phyloP scores from a whole-genome alignment of 1,140 invertebrate genomes.

The Steinernema khuongi region DNA sequence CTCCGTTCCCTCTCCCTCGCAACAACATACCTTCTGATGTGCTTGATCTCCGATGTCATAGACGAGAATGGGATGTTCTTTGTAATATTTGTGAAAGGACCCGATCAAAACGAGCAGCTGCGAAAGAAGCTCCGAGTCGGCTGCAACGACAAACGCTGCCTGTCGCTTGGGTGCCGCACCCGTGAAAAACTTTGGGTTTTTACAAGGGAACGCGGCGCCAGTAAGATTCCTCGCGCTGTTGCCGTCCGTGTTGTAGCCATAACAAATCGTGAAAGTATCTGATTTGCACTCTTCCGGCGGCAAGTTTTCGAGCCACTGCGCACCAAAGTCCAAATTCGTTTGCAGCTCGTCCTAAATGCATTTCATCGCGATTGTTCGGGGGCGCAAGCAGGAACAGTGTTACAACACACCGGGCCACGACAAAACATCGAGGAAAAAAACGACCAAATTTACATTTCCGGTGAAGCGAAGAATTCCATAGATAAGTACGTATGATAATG shows the following conservation, averaged over 20 bases:
- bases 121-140: slow-evolving; percentile 8
- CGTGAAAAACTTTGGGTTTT: neutral
- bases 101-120: slow-evolving; percentile 10
- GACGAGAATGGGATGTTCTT: neutral
- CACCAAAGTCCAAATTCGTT: neutral
- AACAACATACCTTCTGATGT: neutral
- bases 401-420: neutral
- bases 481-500: neutral
- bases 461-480: neutral
- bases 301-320: neutral
- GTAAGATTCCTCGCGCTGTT: neutral
- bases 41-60: neutral
- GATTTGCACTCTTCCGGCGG: neutral
- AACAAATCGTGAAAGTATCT: neutral
- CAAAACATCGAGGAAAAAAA: neutral
- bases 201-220: neutral
- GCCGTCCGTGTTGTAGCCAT: neutral
- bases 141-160: neutral
- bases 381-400: no score
- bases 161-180: neutral
- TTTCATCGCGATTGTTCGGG: neutral
- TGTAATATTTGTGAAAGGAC: slow-evolving; percentile 7
- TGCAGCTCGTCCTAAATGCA: neutral
- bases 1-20: neutral
- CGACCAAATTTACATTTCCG: slow-evolving; percentile 1